Evolutionary conservation across 2,113 vertebrate genomes (phyloP).

Genomic region (Leiothrix lutea): DNA sequence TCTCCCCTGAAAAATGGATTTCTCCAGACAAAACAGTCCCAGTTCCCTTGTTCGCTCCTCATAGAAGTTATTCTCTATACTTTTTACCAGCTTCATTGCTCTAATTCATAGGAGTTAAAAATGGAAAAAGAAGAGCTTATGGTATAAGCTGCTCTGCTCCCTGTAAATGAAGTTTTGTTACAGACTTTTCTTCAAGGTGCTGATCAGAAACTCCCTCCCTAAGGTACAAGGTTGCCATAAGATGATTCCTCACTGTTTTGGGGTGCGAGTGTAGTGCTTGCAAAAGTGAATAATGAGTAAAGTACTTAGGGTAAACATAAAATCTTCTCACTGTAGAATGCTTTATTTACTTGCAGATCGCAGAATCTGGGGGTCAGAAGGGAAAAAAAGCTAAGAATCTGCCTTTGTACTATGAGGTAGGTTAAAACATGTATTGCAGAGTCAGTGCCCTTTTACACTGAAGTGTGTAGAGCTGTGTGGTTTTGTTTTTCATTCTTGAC

Average conservation of each 20-base stretch:
- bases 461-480: not conserved
- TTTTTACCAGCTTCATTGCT: not conserved
- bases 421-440: not conserved
- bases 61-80: not conserved
- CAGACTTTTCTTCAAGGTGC: not conserved
- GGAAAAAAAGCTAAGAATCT: constrained; percentile 67
- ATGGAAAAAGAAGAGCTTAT: not conserved
- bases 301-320: not conserved
- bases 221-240: not conserved
- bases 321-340: not conserved
- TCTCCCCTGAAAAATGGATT: not conserved
- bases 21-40: not conserved
- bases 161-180: not conserved
- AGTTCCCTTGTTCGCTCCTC: not conserved
- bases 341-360: constrained; percentile 75
- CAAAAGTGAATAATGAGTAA: not conserved
- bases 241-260: not conserved
- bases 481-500: not conserved
- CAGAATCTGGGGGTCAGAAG: constrained; percentile 74
- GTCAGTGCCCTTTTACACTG: not conserved
- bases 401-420: constrained; percentile 83
- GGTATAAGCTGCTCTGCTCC: not conserved
- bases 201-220: not conserved
- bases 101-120: not conserved
- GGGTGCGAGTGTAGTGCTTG: not conserved